Evolutionary conservation across 2,888 invertebrate species (phyloP), one percentile per base, ranked within the genome.

Genomic region (Smittia aterrima): DNA sequence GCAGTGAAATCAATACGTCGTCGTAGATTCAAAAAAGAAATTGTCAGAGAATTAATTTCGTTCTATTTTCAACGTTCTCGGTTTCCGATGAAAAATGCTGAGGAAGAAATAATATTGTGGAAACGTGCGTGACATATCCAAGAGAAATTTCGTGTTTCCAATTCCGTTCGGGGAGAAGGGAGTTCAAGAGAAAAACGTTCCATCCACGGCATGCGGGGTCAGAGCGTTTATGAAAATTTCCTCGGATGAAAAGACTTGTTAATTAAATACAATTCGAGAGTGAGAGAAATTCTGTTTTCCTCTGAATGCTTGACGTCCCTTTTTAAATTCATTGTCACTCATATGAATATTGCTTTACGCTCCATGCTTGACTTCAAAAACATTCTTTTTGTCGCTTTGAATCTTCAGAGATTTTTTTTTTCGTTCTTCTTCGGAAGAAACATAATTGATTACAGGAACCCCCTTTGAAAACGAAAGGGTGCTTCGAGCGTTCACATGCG

Each of bases 51-150:
- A 40, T 38, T 66, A 18, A 9, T 66, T 70, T 70, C 47, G 11
- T 54, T 67, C 22, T 47, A 41, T 40, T 54, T 70, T 54, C 1
- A 4, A 25, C 38, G 16, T 9, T 24, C 16, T 22, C 18, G 16
- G 3, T 58, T 18, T 58, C 58, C 22, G 22, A 58, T 13, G 18
- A 54, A 54, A 54, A 70, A 27, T 62, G 72, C n/a, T 58, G 25
- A 11, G 22, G 40, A 62, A 4, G 53, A 22, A 62, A 72, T 13
- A 64, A 64, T 64, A 27, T 64, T 18, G 4, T 27, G 27, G 16
- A 62, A 72, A 72, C 72, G 72, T 72, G 72, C 72, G 72, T 72
- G 72, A 62, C 72, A 72, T 20, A 72, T 72, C 13, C 40, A 72
- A 32, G 38, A 22, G 62, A 32, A 71, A 16, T 58, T 22, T 18